Evolutionary conservation across 2,888 invertebrate genomes (phyloP), one percentile per base, ranked within the genome.

Genomic region (Brachynemurus nebulosus): DNA sequence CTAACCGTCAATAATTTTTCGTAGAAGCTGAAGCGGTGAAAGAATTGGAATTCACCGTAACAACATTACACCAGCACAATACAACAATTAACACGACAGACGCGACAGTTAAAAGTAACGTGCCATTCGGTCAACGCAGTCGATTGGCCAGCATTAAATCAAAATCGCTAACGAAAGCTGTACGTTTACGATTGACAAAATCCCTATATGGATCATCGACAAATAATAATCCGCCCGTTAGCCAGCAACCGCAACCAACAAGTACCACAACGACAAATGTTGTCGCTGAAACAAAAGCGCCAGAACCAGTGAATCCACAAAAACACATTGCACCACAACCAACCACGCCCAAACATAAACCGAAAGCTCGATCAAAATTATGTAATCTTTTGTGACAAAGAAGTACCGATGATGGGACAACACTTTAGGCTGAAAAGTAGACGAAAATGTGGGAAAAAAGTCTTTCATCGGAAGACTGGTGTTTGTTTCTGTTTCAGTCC

Each of bases 31-130:
- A 82, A 55, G 82, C 85, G 51, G 82, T 85, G 27, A 84, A 86
- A 62, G 89, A 88, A 60, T 83, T 90, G 49, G 88, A 89, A 61
- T 74, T 90, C 51, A 88, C 86, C 1, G 84, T 89, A n/a, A 84
- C 84, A 18, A 90, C 88, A 0, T 66, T 89, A 27, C 86, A 88
- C 61, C 62, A 36, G 54, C 50, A 40, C 53, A 55, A 27, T 48
- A 48, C 38, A 50, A 56, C 18, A 50, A 51, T 36, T 50, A 53
- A 48, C 55, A 59, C 68, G 52, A 52, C 66, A 23, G 58, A 59
- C 2, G 52, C 52, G 20, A 61, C 68, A 1, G 74, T 72, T 23
- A 61, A 61, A 27, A 64, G 62, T 45, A 60, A 62, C 18, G 61
- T 65, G 17, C 61, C 62, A 16, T 46, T 54, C 51, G 14, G 14